A percentile compares a stretch with the other conserved stretches of the same genome.
These are phyloP conservation scores for Gnatocerus cornutus DNA, from an alignment of 2,888 invertebrate species.

Conservation along the genomic window DNA sequence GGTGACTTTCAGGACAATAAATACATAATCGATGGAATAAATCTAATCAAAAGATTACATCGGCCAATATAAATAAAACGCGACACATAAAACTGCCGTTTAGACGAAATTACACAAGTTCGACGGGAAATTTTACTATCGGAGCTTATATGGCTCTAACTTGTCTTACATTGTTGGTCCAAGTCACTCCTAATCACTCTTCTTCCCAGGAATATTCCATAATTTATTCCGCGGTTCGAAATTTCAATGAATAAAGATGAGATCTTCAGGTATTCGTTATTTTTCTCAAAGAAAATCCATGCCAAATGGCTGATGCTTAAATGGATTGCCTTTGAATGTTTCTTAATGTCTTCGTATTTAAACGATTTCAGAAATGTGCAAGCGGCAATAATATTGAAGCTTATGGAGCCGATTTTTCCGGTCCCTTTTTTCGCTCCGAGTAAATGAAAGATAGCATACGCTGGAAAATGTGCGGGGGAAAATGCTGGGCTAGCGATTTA, in stretches of 20 bases:
- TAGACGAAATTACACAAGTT: background rate
- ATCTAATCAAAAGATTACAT: conserved; percentile 1
- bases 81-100: background rate
- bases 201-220: conserved; percentile 1
- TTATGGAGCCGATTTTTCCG: background rate
- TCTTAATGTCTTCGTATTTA: conserved; percentile 14
- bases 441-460: background rate
- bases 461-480: background rate
- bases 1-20: too few relatives aligned
- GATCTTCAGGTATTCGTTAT: conserved; percentile 32
- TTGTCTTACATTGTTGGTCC: background rate
- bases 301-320: conserved; percentile 20
- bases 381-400: conserved; percentile 5
- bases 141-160: background rate
- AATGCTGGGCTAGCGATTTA: background rate
- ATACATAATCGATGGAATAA: background rate
- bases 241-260: conserved; percentile 41
- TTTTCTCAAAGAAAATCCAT: conserved; percentile 15
- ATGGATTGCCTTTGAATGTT: conserved; percentile 32
- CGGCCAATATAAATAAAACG: background rate
- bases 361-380: conserved; percentile 9
- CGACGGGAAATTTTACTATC: background rate
- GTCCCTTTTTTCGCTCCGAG: background rate
- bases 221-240: conserved; percentile 16
- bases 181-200: conserved; percentile 2